Conservation (phyloP, 2,888 invertebrate species). For the Melipona bicolor region DNA sequence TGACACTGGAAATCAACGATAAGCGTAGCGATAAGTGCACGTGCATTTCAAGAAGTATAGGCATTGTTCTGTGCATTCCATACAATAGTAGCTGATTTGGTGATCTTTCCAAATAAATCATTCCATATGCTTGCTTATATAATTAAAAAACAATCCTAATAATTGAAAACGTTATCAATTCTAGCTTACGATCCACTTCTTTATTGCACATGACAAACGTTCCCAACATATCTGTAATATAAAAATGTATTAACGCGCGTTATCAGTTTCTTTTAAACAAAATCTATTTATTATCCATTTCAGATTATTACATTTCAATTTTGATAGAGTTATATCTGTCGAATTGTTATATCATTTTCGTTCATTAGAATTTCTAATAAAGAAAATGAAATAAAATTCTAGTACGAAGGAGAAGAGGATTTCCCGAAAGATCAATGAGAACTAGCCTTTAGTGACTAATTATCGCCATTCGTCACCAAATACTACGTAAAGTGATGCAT, state of each 20-base stretch:
- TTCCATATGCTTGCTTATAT: background rate
- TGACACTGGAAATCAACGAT: conserved; percentile 35
- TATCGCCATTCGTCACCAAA: conserved; percentile 41
- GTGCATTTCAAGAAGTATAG: conserved; percentile 26
- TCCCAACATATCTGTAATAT: background rate
- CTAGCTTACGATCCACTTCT: background rate
- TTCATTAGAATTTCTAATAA: background rate
- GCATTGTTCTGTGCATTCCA: conserved; percentile 16
- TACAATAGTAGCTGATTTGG: conserved; percentile 16
- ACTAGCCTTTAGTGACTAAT: conserved; percentile 14
- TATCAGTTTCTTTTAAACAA: background rate
- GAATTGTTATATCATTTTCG: background rate
- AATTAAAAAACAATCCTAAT: background rate
- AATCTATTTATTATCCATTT: background rate
- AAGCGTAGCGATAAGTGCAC: conserved; percentile 19
- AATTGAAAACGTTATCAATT: background rate
- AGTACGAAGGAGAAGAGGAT: background rate
- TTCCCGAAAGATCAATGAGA: background rate
- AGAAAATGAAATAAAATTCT: background rate
- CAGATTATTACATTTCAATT: background rate
- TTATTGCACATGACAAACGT: background rate
- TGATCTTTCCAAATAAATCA: conserved; percentile 10
- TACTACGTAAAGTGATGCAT: conserved; percentile 77
- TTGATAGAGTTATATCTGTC: background rate
- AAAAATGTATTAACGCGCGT: background rate